Base-by-base conservation (phyloP, 1,140 invertebrate species). In the Apis florea region DNA sequence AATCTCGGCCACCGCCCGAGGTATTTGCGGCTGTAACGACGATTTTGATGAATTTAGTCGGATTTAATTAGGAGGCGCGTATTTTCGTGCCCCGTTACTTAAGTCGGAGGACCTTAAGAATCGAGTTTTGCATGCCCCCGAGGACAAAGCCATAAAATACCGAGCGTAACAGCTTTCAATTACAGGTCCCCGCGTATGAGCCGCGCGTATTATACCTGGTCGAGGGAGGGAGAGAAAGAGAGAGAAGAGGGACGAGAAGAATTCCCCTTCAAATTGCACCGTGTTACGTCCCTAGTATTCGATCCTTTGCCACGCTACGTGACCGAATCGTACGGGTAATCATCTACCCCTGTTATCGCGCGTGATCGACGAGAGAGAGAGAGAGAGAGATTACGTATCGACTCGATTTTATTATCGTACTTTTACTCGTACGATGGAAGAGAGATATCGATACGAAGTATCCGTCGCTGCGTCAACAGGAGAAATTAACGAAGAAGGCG, bases 121-220 rank as follows among this genome's bases (percentile, higher is more conserved):
- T 90, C 81, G 89, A 90, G 89, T 91, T 91, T 90, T 91, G 88
- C 89, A 91, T 91, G 89, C 85, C 90, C 31, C 88, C 88, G 79
- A 73, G 90, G 91, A 90, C 88, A 88, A 89, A 90, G 82, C 77
- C 90, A 88, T 92, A 92, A 92, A 92, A 91, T 92, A 91, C 85
- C 85, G 68, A 91, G 90, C 89, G 88, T 91, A 92, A 91, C 90
- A 90, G 88, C 90, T 92, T 92, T 91, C 90, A 92, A 91, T 92
- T 92, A 91, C 85, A 77, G 81, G 84, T 88, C 86, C 86, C 83
- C 81, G 31, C 31, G 83, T 82, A 85, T 73, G 82, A 80, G 81
- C 67, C 79, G 66, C 75, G 59, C 63, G 59, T 66, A 67, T 49
- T 73, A 47, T 49, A 26, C 53, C 15, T 59, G 51, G 63, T 49